Conservation (phyloP, 2,113 vertebrate species). For the Stegostoma tigrinum region DNA sequence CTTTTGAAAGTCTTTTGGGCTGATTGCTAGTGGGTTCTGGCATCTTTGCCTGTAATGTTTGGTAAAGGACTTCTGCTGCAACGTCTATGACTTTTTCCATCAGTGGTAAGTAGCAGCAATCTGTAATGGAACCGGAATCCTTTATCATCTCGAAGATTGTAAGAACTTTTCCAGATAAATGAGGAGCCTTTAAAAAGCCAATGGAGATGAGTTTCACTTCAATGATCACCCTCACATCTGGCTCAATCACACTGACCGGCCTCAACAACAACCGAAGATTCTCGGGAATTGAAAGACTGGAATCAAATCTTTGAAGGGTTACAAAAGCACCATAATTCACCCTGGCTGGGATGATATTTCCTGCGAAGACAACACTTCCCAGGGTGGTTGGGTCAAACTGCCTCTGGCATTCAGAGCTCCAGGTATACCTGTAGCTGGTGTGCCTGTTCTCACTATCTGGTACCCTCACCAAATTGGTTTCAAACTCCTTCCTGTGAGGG, state of each 20-base stretch:
- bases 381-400: slow-evolving; percentile 37
- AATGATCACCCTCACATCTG: slow-evolving; percentile 56
- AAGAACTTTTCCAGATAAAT: slow-evolving; percentile 56
- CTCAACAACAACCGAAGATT: slow-evolving; percentile 58
- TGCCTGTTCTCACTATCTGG: no score
- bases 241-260: slow-evolving; percentile 58
- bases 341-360: slow-evolving; percentile 49
- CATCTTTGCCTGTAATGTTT: neutral
- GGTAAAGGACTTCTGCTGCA: slow-evolving; percentile 43
- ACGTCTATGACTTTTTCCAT: slow-evolving; percentile 54
- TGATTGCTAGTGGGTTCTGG: neutral
- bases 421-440: neutral
- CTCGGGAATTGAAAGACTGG: slow-evolving; percentile 49
- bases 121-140: slow-evolving; percentile 48
- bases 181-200: slow-evolving; percentile 60
- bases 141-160: slow-evolving; percentile 56
- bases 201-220: slow-evolving; percentile 62
- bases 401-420: neutral
- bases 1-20: neutral
- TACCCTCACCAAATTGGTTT: neutral
- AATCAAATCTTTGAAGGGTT: slow-evolving; percentile 46
- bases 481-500: no score
- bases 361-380: slow-evolving; percentile 52
- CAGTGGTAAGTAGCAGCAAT: slow-evolving; percentile 51
- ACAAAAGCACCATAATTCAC: slow-evolving; percentile 62